Conservation (phyloP, 2,888 invertebrate species). For the Plagodis dolabraria region DNA sequence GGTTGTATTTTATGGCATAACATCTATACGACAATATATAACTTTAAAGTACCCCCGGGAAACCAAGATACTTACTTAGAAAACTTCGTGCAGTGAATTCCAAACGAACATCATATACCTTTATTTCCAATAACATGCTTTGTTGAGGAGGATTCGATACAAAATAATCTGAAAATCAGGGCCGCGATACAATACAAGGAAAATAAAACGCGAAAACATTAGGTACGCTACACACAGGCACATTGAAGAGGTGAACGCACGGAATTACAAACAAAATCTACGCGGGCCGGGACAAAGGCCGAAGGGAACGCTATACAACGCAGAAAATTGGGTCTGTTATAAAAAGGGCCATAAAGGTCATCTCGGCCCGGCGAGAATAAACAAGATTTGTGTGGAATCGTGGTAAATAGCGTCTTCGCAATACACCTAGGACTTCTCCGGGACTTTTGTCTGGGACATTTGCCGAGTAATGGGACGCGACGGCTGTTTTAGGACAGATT, state of each 20-base stretch:
- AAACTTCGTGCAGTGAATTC: conserved; percentile 10
- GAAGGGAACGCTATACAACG: conserved; percentile 19
- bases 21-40: too few species aligned
- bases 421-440: conserved; percentile 23
- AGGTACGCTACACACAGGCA: conserved; percentile 16
- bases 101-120: conserved; percentile 9
- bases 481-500: conserved; percentile 23
- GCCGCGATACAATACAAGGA: conserved; percentile 22
- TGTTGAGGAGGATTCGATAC: conserved; percentile 18
- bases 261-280: conserved; percentile 32
- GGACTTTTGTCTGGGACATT: conserved; percentile 23
- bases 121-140: conserved; percentile 17
- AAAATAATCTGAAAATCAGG: conserved; percentile 22
- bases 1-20: too few species aligned
- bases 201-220: conserved; percentile 29
- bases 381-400: conserved; percentile 28
- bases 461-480: conserved; percentile 16
- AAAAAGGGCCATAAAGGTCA: conserved; percentile 31
- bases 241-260: conserved; percentile 29
- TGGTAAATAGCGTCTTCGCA: conserved; percentile 19
- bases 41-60: background rate
- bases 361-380: conserved; percentile 27
- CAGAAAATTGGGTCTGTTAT: conserved; percentile 31
- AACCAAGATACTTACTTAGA: background rate
- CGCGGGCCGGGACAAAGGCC: conserved; percentile 20